phyloP scores from a whole-genome alignment of 2,888 invertebrate genomes.

The Bruchidius siliquastri region DNA sequence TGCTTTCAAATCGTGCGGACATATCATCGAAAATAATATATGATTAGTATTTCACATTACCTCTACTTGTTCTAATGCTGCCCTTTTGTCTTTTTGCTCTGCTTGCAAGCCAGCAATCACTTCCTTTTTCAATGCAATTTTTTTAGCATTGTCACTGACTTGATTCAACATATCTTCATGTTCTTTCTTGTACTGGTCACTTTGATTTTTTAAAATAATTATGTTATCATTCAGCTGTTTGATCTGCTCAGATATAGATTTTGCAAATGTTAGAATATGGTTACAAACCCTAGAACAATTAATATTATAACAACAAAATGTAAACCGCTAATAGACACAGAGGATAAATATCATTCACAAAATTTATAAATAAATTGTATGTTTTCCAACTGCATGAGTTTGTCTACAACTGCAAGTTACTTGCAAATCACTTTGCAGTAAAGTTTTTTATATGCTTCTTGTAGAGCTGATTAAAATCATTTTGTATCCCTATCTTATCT shows the following conservation, averaged over 20 bases:
- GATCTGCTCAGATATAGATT: not conserved
- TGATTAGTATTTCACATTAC: not conserved
- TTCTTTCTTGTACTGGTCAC: not conserved
- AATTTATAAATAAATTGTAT: no score
- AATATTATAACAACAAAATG: no score
- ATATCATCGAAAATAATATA: no score
- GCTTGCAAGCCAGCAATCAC: not conserved
- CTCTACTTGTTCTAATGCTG: not conserved
- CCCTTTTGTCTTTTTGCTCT: not conserved
- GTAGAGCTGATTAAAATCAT: no score
- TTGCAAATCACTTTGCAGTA: no score
- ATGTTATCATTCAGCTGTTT: not conserved
- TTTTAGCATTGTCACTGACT: not conserved
- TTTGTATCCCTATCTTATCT: no score
- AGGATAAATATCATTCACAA: not conserved
- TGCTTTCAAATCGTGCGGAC: no score
- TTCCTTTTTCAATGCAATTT: not conserved
- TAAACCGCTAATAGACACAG: not conserved
- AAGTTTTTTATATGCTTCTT: no score
- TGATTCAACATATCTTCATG: not conserved
- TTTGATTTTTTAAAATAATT: not conserved
- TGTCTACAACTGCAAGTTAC: no score
- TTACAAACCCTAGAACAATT: not conserved
- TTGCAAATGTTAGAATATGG: not conserved
- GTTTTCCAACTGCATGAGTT: no score